Conservation (phyloP, 2,113 vertebrate species). For the Trinectes maculatus region DNA sequence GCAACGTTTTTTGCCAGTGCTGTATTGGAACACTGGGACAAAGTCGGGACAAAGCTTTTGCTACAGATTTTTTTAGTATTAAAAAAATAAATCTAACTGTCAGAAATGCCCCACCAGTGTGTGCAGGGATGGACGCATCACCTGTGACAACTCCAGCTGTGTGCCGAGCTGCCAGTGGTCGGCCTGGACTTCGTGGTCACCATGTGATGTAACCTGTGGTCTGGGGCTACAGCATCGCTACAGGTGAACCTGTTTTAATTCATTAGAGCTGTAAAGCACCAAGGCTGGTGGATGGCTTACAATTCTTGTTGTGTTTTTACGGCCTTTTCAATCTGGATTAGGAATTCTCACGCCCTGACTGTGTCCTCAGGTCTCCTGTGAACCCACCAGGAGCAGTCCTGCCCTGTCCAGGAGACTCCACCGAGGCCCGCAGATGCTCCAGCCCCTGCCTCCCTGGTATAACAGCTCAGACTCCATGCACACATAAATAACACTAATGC, state of each 20-base stretch:
- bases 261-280: neutral
- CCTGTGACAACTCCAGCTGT: conserved; percentile 81
- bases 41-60: too few relatives aligned
- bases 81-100: neutral
- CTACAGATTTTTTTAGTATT: neutral
- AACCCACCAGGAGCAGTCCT: conserved; percentile 70
- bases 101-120: conserved; percentile 59
- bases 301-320: neutral
- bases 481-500: neutral
- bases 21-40: too few relatives aligned
- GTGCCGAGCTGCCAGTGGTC: conserved; percentile 87
- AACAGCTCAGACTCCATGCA: neutral
- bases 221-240: conserved; percentile 84
- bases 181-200: conserved; percentile 88
- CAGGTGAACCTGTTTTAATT: conserved; percentile 78
- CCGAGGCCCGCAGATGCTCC: conserved; percentile 82
- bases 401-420: conserved; percentile 82
- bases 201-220: conserved; percentile 86
- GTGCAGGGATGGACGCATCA: conserved; percentile 81
- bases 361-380: conserved; percentile 80
- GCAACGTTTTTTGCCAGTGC: too few relatives aligned
- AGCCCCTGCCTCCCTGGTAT: conserved; percentile 80
- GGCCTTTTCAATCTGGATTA: neutral
- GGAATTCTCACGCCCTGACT: neutral
- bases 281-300: neutral